These are phyloP conservation scores for Siniperca knerii DNA, from an alignment of 2,113 vertebrate genomes.

Conservation along the genomic window DNA sequence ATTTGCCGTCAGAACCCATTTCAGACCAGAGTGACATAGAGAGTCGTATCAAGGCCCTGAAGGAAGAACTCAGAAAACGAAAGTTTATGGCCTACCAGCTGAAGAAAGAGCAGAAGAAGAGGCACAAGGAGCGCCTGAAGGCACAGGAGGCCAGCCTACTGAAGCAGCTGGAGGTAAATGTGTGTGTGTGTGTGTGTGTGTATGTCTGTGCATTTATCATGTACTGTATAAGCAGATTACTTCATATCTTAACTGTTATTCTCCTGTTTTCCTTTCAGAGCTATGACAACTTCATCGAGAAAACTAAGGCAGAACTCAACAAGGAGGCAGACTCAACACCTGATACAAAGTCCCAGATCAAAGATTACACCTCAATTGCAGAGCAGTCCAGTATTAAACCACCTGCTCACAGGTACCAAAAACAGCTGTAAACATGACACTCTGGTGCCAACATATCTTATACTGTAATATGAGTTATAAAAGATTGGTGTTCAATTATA, in stretches of 20 bases:
- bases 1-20: conserved; percentile 87
- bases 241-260: conserved; percentile 6
- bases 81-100: conserved; percentile 93
- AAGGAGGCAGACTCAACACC: conserved; percentile 85
- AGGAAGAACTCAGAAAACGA: conserved; percentile 92
- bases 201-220: neutral
- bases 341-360: conserved; percentile 87
- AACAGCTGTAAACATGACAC: neutral
- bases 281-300: conserved; percentile 96
- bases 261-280: conserved; percentile 79
- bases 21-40: conserved; percentile 98
- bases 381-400: conserved; percentile 87
- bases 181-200: neutral
- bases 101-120: conserved; percentile 95
- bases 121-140: conserved; percentile 94
- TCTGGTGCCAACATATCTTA: neutral
- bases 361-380: conserved; percentile 81
- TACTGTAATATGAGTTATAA: neutral
- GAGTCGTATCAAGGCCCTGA: conserved; percentile 92
- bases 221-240: neutral
- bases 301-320: conserved; percentile 94
- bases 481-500: conserved; percentile 3
- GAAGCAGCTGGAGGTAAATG: conserved; percentile 93
- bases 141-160: conserved; percentile 95
- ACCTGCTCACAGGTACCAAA: conserved; percentile 85